These are phyloP conservation scores for Batillaria attramentaria DNA, from an alignment of 1,140 invertebrate species.

Conservation along the genomic window DNA sequence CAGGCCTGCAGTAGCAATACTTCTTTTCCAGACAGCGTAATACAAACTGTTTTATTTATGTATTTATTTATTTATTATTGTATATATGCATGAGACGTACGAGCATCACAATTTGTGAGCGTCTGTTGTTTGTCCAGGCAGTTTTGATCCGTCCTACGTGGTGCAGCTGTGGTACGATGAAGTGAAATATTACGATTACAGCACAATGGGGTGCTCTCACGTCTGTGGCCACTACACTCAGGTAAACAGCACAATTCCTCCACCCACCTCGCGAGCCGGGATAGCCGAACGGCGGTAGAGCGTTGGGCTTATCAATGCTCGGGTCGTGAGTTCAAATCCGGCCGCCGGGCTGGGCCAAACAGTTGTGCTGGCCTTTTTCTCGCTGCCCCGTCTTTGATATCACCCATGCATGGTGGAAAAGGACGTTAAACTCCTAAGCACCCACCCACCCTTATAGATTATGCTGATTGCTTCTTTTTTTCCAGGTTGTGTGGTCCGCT, in stretches of 20 bases:
- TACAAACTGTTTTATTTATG: no score
- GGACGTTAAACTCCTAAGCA: no score
- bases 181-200: neutral
- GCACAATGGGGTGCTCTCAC: neutral
- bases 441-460: neutral
- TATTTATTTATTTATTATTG: no score
- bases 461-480: neutral
- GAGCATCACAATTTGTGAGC: no score
- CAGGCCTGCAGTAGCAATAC: no score
- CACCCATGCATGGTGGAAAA: no score
- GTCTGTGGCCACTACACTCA: slow-evolving; percentile 15
- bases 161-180: neutral
- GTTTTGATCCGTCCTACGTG: neutral
- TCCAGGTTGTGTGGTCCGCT: slow-evolving; percentile 5
- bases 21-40: no score
- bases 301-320: neutral
- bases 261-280: neutral
- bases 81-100: no score
- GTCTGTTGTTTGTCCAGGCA: no score
- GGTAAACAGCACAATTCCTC: neutral
- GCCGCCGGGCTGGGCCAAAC: neutral
- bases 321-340: neutral
- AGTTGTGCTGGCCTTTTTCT: neutral
- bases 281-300: neutral
- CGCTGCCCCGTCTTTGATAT: neutral